Evolutionary conservation across 2,113 vertebrate genomes (phyloP).

Genomic region (Leptosomus discolor): DNA sequence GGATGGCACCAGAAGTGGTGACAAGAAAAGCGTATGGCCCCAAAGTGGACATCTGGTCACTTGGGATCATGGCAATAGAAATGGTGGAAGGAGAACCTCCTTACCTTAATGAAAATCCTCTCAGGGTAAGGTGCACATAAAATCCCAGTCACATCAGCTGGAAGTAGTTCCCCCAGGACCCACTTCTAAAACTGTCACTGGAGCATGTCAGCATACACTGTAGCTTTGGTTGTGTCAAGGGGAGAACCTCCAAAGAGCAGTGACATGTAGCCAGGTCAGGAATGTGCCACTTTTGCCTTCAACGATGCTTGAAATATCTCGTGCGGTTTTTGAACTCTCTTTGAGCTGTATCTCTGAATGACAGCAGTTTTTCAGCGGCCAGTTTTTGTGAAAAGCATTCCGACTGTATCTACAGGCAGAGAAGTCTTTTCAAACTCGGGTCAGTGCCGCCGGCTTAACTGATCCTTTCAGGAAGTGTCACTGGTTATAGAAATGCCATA

Average conservation of each 20-base stretch:
- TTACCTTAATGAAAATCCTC: slow-evolving; percentile 98
- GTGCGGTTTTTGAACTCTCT: background rate
- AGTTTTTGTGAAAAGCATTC: background rate
- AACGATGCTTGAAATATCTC: background rate
- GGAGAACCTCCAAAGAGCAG: too few species aligned
- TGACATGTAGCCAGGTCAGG: background rate
- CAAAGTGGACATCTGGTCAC: slow-evolving; percentile 98
- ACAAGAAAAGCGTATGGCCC: slow-evolving; percentile 96
- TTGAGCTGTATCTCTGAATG: background rate
- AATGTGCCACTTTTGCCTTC: background rate
- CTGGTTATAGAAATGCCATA: too few species aligned
- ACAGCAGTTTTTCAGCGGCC: background rate
- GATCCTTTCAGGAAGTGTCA: background rate
- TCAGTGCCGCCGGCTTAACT: background rate
- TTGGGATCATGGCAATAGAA: slow-evolving; percentile 99
- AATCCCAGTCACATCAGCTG: background rate
- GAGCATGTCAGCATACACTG: background rate
- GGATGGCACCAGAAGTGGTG: slow-evolving; percentile 99
- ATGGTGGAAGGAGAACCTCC: slow-evolving; percentile 99
- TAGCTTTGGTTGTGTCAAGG: background rate
- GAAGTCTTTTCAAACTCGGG: background rate
- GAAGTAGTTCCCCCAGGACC: background rate
- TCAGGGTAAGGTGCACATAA: slow-evolving; percentile 84
- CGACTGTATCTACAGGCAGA: background rate
- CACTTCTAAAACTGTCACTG: background rate